Base-by-base conservation (phyloP, 1,140 invertebrate genomes). In the Drosophila micromelanica region DNA sequence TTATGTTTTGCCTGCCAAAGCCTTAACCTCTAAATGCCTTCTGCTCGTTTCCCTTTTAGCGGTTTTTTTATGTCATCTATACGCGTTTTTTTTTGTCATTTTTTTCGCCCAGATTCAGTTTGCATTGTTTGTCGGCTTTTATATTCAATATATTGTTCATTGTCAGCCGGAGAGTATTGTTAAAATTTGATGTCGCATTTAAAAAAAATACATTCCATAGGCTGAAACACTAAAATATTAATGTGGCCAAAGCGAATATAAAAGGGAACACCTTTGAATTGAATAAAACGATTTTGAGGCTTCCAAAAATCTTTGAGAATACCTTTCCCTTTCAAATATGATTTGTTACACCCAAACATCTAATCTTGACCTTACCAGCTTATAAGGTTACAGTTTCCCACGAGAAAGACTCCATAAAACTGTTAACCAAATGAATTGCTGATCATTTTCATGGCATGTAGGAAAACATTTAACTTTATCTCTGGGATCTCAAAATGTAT, bases 21-120 rank as follows among this genome's bases (percentile, higher is more conserved):
- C 76, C 64, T 79, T 86, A 72, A 69, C 85, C 76, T 89, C 70
- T 82, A 67, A 76, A 79, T 37, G 46, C 30, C 30, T 42, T 54
- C 45, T 52, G 62, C 67, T 54, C 35, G 43, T 70, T 78, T 77
- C 76, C 78, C 72, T 40, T 55, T 40, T 5, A 13, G 37, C 52
- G 37, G 15, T 12, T 13, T 35, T 13, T 55, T 23, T 27, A 38
- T 38, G 6, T 20, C 1, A 37, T n/a, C 23, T 49, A 30, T 15
- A 15, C 13, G n/a, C 30, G n/a, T 51, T 48, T 48, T 27, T 27
- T 27, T 20, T 27, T 35, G n/a, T 35, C 1, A 1, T n/a, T 38
- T 20, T 20, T 11, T 2, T 5, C 8, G 23, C 40, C 9, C 55
- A 45, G 23, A 45, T 59, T 73, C 49, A 48, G 42, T 55, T 49